Percentiles rank a stretch among this genome's conserved stretches.
phyloP scores from a whole-genome alignment of 2,797 vertebrate genomes.

The Microctenopoma steveboyesi region DNA sequence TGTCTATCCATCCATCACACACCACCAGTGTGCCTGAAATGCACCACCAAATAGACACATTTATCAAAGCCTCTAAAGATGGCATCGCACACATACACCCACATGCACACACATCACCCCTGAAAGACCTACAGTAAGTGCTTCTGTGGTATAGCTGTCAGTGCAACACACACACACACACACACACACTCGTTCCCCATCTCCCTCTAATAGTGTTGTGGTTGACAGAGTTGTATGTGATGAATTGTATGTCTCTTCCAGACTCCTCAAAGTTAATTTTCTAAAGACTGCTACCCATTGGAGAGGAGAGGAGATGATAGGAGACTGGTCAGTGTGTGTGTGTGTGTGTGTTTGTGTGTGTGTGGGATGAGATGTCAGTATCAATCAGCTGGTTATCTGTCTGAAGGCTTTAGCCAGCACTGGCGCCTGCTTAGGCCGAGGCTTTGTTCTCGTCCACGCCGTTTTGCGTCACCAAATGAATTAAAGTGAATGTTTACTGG shows the following conservation, averaged over 20 bases:
- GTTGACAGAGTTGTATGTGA: conserved; percentile 82
- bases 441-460: conserved; percentile 28
- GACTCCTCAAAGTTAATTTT: conserved; percentile 89
- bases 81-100: conserved; percentile 40
- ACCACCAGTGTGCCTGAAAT: conserved; percentile 61
- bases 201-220: conserved; percentile 78
- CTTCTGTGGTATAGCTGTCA: conserved; percentile 30
- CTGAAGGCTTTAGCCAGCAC: conserved; percentile 24
- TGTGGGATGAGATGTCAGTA: conserved; percentile 41
- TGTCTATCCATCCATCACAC: conserved; percentile 75
- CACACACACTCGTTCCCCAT: background rate
- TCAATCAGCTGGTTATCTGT: conserved; percentile 44
- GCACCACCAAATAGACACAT: conserved; percentile 74
- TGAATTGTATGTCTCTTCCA: conserved; percentile 81
- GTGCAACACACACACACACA: too few relatives aligned
- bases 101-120: conserved; percentile 27
- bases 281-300: conserved; percentile 87
- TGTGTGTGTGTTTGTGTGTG: conserved; percentile 1
- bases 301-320: conserved; percentile 82
- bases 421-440: conserved; percentile 34
- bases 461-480: conserved; percentile 29
- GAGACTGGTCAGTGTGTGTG: conserved; percentile 53
- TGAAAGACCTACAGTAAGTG: conserved; percentile 50
- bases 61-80: conserved; percentile 69
- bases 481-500: conserved; percentile 22